A percentile compares a stretch with the other conserved stretches of the same genome.
Evolutionary conservation across 2,797 vertebrate species (phyloP).

Genomic region (Oreochromis mossambicus): DNA sequence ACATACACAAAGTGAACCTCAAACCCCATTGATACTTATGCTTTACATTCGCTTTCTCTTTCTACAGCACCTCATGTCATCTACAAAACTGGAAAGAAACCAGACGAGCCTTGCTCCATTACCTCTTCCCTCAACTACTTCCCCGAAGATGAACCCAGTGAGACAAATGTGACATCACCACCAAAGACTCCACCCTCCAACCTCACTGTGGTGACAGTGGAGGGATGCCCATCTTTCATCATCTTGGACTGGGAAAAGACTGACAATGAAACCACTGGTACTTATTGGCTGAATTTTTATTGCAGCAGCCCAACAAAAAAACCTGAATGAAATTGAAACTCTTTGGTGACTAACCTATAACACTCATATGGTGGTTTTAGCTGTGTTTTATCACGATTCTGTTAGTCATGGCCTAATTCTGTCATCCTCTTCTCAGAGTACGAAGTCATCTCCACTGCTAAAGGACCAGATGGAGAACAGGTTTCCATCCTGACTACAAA

Average conservation of each 20-base stretch:
- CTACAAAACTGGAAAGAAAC: constrained; percentile 87
- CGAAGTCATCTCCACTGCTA: constrained; percentile 88
- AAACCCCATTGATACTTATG: not conserved
- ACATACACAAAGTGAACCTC: not conserved
- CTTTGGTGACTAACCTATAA: not conserved
- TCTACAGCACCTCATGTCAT: constrained; percentile 83
- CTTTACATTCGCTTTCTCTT: not conserved
- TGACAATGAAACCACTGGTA: constrained; percentile 90
- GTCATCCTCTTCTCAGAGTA: constrained; percentile 77
- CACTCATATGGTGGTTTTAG: not conserved
- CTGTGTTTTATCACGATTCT: not conserved
- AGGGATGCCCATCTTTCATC: constrained; percentile 92
- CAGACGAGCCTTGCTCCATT: constrained; percentile 89
- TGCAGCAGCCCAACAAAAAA: not conserved
- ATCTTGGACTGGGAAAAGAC: constrained; percentile 91
- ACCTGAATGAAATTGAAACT: not conserved
- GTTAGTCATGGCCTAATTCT: not conserved
- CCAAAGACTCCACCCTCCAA: constrained; percentile 87
- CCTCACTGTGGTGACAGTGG: constrained; percentile 92
- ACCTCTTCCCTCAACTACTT: constrained; percentile 88
- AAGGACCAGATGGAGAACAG: constrained; percentile 84
- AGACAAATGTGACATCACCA: constrained; percentile 74
- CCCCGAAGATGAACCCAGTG: constrained; percentile 73
- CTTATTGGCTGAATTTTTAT: not conserved
- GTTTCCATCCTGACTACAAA: constrained; percentile 87